Evolutionary conservation across 2,797 vertebrate genomes (phyloP), one percentile per base, ranked within the genome.

Genomic region (Simalia tracyae): DNA sequence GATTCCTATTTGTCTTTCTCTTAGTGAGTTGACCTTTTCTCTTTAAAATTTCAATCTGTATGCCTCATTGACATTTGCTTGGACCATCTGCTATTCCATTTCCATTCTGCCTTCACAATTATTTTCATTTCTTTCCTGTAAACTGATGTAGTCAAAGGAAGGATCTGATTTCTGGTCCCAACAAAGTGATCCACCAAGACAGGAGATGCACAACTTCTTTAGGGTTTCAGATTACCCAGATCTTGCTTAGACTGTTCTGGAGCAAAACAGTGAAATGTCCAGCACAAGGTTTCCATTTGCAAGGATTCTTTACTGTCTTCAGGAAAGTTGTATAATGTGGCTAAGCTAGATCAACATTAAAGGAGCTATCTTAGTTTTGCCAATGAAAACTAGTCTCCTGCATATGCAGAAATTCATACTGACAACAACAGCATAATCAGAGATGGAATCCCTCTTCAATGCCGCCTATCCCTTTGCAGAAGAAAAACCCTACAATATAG

Each of bases 11-110:
- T 88, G 31, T 92, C 61, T 92, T 86, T 89, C 50, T 92, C 46
- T 87, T 90, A 24, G 68, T 26, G 46, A 88, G 92, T 50, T 91
- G 90, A 91, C 89, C 92, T 93, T 93, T 91, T 91, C 89, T 93
- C 92, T 92, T 90, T 81, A 88, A 87, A 90, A 87, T 87, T 92
- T 66, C 92, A 87, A 92, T 92, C 92, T 92, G 92, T 87, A 87
- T 84, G 85, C 85, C 89, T 92, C 68, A 64, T 92, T 92, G 92
- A 92, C 89, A 92, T 92, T 92, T 92, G 89, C 85, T 64, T 8
- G 59, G 68, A 66, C 89, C 89, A 92, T 92, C 92, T 92, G 92
- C 66, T 86, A 57, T 89, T 87, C 68, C 22, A 89, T 46, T 46
- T 63, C 85, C 85, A 84, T 87, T 59, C 92, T 90, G 89, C 59